Conservation (phyloP, 1,140 invertebrate genomes). For the Drosophila setifemur region DNA sequence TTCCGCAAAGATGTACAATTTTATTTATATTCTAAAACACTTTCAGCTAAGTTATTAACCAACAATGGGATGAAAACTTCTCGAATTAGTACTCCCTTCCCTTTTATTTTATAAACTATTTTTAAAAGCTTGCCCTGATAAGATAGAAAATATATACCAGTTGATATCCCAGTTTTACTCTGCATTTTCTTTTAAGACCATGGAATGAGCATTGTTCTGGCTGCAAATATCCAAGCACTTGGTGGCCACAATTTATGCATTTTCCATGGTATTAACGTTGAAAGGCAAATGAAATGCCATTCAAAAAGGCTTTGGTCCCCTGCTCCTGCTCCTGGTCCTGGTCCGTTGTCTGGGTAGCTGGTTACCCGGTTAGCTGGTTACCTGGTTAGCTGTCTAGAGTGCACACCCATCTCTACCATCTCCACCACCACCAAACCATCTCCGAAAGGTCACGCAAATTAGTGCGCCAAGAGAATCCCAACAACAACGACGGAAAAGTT, state of each 20-base stretch:
- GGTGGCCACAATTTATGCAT: slow-evolving; percentile 75
- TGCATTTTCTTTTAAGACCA: too few species aligned
- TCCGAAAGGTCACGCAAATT: slow-evolving; percentile 72
- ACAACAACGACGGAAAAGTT: slow-evolving; percentile 64
- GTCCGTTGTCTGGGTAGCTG: slow-evolving; percentile 45
- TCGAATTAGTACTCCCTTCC: too few species aligned
- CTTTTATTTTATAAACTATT: too few species aligned
- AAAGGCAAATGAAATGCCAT: slow-evolving; percentile 78
- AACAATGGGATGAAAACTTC: too few species aligned
- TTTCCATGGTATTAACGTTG: slow-evolving; percentile 76
- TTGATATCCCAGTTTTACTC: too few species aligned
- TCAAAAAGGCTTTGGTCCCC: slow-evolving; percentile 50
- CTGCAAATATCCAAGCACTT: slow-evolving; percentile 54
- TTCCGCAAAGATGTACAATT: too few species aligned
- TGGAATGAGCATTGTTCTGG: slow-evolving; percentile 55
- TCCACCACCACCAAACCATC: not conserved
- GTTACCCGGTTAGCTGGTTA: slow-evolving; percentile 48
- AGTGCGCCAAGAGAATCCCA: slow-evolving; percentile 43
- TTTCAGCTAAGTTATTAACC: too few species aligned
- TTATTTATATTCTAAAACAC: too few species aligned
- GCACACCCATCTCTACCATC: too few species aligned
- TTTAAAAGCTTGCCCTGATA: too few species aligned
- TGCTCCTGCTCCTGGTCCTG: slow-evolving; percentile 28
- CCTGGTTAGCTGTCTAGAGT: slow-evolving; percentile 32
- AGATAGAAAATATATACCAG: too few species aligned